Conservation (phyloP, 2,113 vertebrate species). For the Pseudorasbora parva region DNA sequence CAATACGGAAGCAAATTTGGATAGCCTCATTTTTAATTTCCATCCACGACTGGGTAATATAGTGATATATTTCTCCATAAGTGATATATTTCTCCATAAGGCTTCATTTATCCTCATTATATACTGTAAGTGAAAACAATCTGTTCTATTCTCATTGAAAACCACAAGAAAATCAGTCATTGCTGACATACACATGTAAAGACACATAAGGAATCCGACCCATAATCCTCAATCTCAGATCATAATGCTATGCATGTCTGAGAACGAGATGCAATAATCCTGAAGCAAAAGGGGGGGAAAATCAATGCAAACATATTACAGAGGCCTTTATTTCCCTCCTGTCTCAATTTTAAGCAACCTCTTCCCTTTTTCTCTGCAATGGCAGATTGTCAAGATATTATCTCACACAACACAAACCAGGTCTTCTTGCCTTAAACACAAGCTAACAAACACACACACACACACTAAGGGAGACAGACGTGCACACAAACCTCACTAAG, state of each 20-base stretch:
- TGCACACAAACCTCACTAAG: background rate
- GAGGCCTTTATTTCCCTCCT: background rate
- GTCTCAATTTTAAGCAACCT: background rate
- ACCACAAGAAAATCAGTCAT: background rate
- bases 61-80: background rate
- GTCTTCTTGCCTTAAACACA: background rate
- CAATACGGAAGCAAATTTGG: background rate
- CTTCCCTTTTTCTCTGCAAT: conserved; percentile 1
- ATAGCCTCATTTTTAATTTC: background rate
- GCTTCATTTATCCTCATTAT: background rate
- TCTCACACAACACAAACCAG: background rate
- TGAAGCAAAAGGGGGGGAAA: background rate
- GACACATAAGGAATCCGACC: background rate
- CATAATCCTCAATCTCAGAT: background rate
- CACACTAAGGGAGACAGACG: background rate
- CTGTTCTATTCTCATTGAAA: background rate
- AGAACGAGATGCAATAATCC: background rate
- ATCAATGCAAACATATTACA: conserved; percentile 40
- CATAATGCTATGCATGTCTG: background rate
- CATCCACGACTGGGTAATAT: background rate
- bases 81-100: background rate
- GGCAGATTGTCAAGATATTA: conserved; percentile 35
- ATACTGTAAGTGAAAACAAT: background rate
- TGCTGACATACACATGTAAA: background rate
- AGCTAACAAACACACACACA: background rate